Conservation (phyloP, 2,888 invertebrate genomes). For the Patella depressa region DNA sequence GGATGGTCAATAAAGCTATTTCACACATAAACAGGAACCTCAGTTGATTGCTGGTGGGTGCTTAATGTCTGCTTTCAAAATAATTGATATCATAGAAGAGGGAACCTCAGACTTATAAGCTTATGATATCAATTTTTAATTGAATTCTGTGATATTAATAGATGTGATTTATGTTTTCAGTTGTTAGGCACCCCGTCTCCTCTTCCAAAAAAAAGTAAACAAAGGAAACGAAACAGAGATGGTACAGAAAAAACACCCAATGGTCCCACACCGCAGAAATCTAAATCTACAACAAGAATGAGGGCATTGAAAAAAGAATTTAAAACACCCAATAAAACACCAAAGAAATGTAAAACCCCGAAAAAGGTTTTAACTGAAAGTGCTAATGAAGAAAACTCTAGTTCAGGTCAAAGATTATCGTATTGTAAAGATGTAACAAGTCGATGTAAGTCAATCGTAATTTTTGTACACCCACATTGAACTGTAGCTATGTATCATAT, state of each 20-base stretch:
- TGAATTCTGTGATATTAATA: neutral
- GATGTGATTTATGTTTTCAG: conserved; percentile 1
- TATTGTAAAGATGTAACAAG: conserved; percentile 57
- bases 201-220: conserved; percentile 33
- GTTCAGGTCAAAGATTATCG: conserved; percentile 33
- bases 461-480: too few relatives aligned
- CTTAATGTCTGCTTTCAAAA: too few relatives aligned
- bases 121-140: too few relatives aligned
- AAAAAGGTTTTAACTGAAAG: conserved; percentile 3
- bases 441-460: conserved; percentile 42
- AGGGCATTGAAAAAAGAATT: conserved; percentile 27
- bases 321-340: conserved; percentile 26
- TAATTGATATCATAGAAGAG: too few relatives aligned
- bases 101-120: too few relatives aligned
- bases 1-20: too few relatives aligned
- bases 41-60: too few relatives aligned
- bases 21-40: too few relatives aligned
- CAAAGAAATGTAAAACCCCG: conserved; percentile 27
- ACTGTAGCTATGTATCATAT: too few relatives aligned
- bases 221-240: conserved; percentile 38
- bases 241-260: conserved; percentile 44
- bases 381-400: neutral
- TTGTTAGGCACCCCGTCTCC: conserved; percentile 27
- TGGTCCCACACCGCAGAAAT: conserved; percentile 46
- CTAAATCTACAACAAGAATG: conserved; percentile 39